Evolutionary conservation across 1,140 invertebrate species (phyloP).

Genomic region (Zaprionus davidi): DNA sequence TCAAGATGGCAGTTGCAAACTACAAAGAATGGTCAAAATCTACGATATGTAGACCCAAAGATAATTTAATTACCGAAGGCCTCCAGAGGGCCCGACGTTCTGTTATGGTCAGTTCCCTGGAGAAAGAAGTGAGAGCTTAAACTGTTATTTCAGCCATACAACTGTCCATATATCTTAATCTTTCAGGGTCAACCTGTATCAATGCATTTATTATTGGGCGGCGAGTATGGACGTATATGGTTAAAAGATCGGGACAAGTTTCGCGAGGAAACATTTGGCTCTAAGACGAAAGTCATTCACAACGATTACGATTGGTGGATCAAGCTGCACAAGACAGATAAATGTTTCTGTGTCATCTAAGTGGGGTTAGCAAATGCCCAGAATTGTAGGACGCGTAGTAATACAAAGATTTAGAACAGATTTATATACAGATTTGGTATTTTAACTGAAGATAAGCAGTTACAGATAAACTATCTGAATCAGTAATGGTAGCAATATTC

Average conservation of each 20-base stretch:
- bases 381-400: neutral
- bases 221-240: slow-evolving; percentile 1
- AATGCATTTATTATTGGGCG: neutral
- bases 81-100: neutral
- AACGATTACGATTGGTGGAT: neutral
- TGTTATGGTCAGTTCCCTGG: neutral
- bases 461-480: too few relatives aligned
- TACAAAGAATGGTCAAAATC: neutral
- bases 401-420: neutral
- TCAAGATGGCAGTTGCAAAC: neutral
- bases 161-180: too few relatives aligned
- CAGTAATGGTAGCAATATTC: too few relatives aligned
- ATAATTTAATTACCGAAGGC: neutral
- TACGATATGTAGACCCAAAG: neutral
- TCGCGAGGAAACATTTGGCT: neutral
- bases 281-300: neutral
- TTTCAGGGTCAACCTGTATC: neutral
- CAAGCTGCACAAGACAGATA: neutral
- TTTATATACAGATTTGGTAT: neutral
- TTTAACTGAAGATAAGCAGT: too few relatives aligned
- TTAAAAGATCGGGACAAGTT: neutral
- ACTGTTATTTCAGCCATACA: too few relatives aligned
- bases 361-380: neutral
- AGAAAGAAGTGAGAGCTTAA: neutral
- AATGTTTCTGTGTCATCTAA: neutral